Evolutionary conservation across 2,113 vertebrate genomes (phyloP).

Genomic region (Emydura subglobosa): DNA sequence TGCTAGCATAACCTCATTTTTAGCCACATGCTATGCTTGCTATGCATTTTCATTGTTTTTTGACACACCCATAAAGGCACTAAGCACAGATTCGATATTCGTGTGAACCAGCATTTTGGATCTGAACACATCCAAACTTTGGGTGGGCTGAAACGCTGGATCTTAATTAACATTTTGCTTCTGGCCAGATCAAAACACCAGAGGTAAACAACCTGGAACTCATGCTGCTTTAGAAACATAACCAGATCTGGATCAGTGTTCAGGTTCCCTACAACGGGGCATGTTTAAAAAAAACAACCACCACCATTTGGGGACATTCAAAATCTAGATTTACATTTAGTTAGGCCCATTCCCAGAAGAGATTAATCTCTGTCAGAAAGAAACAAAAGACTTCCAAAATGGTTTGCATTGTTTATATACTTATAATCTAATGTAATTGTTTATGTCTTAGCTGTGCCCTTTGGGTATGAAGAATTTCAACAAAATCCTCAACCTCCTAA

Average conservation of each 20-base stretch:
- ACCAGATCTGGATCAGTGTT: not conserved
- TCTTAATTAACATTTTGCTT: not conserved
- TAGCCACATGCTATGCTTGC: not conserved
- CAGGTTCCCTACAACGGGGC: not conserved
- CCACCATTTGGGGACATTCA: not conserved
- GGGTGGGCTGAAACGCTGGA: not conserved
- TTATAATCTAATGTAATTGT: not conserved
- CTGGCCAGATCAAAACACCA: not conserved
- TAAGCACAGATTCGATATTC: not conserved
- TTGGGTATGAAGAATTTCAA: too few relatives aligned
- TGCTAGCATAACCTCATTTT: not conserved
- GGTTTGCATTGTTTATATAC: not conserved
- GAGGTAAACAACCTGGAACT: not conserved
- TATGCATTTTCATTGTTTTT: not conserved
- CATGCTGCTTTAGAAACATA: not conserved
- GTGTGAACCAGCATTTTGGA: not conserved
- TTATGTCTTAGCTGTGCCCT: too few relatives aligned
- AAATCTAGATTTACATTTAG: not conserved
- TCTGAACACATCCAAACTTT: not conserved
- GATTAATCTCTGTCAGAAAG: not conserved
- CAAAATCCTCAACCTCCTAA: too few relatives aligned
- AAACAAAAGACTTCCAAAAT: not conserved
- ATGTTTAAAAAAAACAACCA: not conserved
- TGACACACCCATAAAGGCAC: not conserved
- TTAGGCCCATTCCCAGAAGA: not conserved